Base-by-base conservation (phyloP, 2,797 vertebrate species). In the Chelidonichthys spinosus region DNA sequence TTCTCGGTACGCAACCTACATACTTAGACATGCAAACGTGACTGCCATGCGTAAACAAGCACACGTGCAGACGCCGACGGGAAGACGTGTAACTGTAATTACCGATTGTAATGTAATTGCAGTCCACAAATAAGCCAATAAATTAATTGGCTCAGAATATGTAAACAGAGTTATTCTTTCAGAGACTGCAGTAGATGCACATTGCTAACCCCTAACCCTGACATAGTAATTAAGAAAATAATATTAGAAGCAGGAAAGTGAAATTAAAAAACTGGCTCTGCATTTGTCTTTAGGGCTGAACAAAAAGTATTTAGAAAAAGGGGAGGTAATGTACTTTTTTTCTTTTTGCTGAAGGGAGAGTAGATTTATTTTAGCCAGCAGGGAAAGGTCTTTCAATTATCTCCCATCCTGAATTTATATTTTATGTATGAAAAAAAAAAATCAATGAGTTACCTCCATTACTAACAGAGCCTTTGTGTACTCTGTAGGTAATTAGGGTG, bases 1-100 rank as follows among this genome's bases (percentile, higher is more conserved):
- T 87, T 72, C 76, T 92, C 88, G 76, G 87, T 82, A 89, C 90
- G 88, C 89, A 85, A 18, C 69, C 78, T 86, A 70, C 88, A 87
- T 71, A 59, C 62, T 53, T 69, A 71, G 49, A 71, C 78, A 88
- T 81, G 66, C 58, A 83, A 81, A 90, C 40, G 13, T 74, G 71
- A 62, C 53, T 25, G 74, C 58, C 75, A 60, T 56, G 85, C 61
- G 72, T 78, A 80, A 87, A 89, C 79, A 89, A 65, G 77, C 18
- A 2, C 76, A 77, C 74, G 74, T 77, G 74, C 70, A 43, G 75
- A 87, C 70, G 69, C 55, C 69, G 80, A 85, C 60, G 71, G 52
- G 18, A 69, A 46, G 43, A 35, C 47, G 33, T 74, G 39, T 40
- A 5, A 56, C 50, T 44, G 42, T 74, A 81, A 84, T 82, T 64